A percentile compares a stretch with the other conserved stretches of the same genome.
Evolutionary conservation across 2,888 invertebrate species (phyloP).

Genomic region (Lamellibrachia satsuma): DNA sequence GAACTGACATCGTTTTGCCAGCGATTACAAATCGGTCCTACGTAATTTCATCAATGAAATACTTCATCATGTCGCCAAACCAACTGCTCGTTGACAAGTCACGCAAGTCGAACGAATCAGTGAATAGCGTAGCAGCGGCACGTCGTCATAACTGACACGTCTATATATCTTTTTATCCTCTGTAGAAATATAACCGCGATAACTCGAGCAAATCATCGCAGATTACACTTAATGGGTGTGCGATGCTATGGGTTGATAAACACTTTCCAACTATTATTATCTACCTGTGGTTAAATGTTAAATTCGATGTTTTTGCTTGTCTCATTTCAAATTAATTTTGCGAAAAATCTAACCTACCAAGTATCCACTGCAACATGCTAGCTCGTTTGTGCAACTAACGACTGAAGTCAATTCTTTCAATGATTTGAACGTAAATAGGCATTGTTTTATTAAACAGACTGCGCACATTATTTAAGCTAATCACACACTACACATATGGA

Average conservation of each 20-base stretch:
- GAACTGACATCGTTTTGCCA: not conserved
- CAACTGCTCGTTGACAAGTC: not conserved
- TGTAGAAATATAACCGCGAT: not conserved
- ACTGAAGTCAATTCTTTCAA: no score
- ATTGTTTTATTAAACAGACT: no score
- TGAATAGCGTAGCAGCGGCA: not conserved
- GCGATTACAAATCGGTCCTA: not conserved
- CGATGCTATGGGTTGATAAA: not conserved
- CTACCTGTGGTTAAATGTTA: not conserved
- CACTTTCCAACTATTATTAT: not conserved
- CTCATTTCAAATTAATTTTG: no score
- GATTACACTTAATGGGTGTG: constrained; percentile 1
- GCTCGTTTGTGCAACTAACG: no score
- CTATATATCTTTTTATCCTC: not conserved
- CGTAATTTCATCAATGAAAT: not conserved
- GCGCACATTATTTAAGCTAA: no score
- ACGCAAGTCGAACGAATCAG: not conserved
- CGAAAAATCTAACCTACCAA: no score
- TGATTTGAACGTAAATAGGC: no score
- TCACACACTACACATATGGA: no score
- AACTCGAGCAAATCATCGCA: not conserved
- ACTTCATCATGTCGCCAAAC: not conserved
- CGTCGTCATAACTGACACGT: not conserved
- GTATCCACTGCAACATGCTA: no score
- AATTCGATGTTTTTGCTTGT: no score